Evolutionary conservation across 1,140 invertebrate species (phyloP).

Genomic region (Hydropsyche tenuis): DNA sequence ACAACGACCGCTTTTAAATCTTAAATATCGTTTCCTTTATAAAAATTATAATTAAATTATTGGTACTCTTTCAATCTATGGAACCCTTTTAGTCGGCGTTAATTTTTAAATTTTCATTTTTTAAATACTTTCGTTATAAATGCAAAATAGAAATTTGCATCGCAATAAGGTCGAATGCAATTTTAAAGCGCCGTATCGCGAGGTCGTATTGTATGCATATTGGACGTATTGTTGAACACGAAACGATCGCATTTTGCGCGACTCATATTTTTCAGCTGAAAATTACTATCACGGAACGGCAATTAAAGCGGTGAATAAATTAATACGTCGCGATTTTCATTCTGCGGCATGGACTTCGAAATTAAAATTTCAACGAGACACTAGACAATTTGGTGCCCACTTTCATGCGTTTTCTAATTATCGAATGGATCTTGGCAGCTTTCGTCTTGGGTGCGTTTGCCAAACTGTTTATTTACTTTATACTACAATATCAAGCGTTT

Average conservation of each 20-base stretch:
- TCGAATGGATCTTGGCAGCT: constrained; percentile 9
- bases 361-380: neutral
- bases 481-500: no score
- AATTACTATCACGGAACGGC: no score
- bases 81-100: no score
- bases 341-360: neutral
- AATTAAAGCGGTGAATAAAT: no score
- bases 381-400: constrained; percentile 11
- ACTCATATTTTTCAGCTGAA: no score
- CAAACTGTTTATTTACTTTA: constrained; percentile 14
- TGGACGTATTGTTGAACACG: neutral
- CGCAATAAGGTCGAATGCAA: constrained; percentile 9
- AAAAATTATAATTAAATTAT: no score
- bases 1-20: no score
- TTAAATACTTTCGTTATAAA: neutral
- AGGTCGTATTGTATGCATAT: neutral
- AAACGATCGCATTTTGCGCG: neutral
- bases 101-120: no score
- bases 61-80: no score
- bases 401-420: constrained; percentile 21
- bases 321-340: no score
- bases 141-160: constrained; percentile 6
- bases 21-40: no score
- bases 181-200: neutral
- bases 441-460: neutral